phyloP scores from a whole-genome alignment of 2,113 vertebrate genomes.

The Poecile atricapillus region DNA sequence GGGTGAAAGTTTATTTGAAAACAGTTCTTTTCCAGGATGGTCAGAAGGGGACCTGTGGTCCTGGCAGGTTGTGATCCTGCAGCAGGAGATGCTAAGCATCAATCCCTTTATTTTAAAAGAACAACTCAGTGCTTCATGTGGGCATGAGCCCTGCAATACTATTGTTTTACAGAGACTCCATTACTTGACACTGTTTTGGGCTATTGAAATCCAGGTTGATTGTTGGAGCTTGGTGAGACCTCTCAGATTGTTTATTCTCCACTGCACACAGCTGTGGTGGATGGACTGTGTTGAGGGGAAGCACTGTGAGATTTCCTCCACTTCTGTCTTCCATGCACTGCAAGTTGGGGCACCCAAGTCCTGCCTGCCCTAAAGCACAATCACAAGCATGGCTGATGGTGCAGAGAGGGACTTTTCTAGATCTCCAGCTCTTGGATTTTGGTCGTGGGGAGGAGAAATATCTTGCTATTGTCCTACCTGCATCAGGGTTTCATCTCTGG shows the following conservation, averaged over 20 bases:
- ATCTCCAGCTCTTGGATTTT: background rate
- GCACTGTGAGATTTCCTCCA: background rate
- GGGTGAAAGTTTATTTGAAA: background rate
- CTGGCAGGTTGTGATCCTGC: background rate
- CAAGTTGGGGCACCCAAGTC: background rate
- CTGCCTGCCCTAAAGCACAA: background rate
- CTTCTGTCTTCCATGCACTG: accelerated
- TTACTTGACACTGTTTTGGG: accelerated
- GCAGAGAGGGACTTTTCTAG: background rate
- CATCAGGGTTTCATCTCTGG: background rate
- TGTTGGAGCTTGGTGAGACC: background rate
- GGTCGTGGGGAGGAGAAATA: background rate
- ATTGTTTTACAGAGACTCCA: background rate
- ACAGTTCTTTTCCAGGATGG: background rate
- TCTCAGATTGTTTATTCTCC: background rate
- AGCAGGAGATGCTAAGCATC: background rate
- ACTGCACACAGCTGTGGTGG: accelerated
- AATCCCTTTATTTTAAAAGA: background rate
- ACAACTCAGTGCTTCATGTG: background rate
- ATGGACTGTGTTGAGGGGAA: background rate
- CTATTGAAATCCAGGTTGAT: background rate
- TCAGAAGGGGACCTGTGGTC: background rate
- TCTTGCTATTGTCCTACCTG: background rate
- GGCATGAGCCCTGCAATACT: accelerated
- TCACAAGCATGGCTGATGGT: background rate